phyloP scores from a whole-genome alignment of 2,113 vertebrate species.

The Dunckerocampus dactyliophorus region DNA sequence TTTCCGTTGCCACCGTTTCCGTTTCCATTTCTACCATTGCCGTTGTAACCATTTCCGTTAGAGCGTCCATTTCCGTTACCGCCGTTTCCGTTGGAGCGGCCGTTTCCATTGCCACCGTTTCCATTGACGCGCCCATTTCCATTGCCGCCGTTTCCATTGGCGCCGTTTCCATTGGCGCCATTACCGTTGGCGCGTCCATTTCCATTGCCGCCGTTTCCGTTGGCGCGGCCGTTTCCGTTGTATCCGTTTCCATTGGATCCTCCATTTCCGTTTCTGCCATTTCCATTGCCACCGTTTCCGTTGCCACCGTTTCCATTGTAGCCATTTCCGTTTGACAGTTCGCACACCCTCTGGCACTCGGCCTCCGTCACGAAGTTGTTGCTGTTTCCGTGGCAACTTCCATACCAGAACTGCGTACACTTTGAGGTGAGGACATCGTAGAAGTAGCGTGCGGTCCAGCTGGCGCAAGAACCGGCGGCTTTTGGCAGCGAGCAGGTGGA shows the following conservation, averaged over 20 bases:
- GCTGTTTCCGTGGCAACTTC: conserved; percentile 80
- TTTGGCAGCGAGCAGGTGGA: conserved; percentile 83
- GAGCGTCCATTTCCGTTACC: background rate
- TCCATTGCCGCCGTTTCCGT: too few relatives aligned
- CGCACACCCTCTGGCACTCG: background rate
- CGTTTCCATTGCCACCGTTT: too few relatives aligned
- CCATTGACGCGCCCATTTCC: too few relatives aligned
- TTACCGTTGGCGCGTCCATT: too few relatives aligned
- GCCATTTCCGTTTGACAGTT: background rate
- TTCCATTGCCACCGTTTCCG: too few relatives aligned
- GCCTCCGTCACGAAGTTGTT: background rate
- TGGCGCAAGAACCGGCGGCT: conserved; percentile 78
- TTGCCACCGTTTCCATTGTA: background rate
- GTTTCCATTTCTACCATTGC: background rate
- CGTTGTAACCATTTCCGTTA: background rate
- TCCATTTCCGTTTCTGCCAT: background rate
- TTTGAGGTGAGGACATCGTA: conserved; percentile 75
- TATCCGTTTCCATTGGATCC: background rate
- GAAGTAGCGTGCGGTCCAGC: conserved; percentile 85
- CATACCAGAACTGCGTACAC: conserved; percentile 94
- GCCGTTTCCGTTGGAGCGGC: background rate
- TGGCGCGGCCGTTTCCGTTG: too few relatives aligned
- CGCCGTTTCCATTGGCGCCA: too few relatives aligned
- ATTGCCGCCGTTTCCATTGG: too few relatives aligned
- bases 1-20: background rate